Percentiles rank a stretch among this genome's conserved stretches.
phyloP scores from a whole-genome alignment of 2,888 invertebrate species.

The Lathronympha strigana region DNA sequence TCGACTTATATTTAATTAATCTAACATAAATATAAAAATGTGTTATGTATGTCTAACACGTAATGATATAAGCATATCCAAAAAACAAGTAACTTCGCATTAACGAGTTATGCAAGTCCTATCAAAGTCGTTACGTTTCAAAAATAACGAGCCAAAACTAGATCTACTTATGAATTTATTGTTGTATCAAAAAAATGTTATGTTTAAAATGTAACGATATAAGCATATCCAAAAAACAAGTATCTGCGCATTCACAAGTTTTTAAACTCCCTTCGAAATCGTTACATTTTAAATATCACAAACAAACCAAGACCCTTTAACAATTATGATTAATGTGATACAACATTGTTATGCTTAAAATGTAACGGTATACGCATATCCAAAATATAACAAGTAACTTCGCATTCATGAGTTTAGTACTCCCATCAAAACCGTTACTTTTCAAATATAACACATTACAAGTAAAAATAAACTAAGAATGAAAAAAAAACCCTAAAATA shows the following conservation, averaged over 20 bases:
- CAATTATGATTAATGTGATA: too few relatives aligned
- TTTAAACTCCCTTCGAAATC: conserved; percentile 4
- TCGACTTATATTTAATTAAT: too few relatives aligned
- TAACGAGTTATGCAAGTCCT: conserved; percentile 15
- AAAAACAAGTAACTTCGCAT: conserved; percentile 7
- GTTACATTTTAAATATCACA: conserved; percentile 39
- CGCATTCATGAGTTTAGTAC: not conserved
- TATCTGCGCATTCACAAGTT: conserved; percentile 1
- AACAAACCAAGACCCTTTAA: not conserved
- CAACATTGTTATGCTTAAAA: conserved; percentile 38
- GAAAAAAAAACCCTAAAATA: too few relatives aligned
- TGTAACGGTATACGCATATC: conserved; percentile 15
- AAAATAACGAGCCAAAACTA: conserved; percentile 15
- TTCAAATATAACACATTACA: not conserved
- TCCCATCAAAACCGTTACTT: not conserved
- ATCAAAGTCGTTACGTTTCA: conserved; percentile 24
- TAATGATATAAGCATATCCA: not conserved
- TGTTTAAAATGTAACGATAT: conserved; percentile 40
- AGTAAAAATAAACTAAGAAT: too few relatives aligned
- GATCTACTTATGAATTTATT: too few relatives aligned
- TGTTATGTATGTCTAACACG: not conserved
- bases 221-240: conserved; percentile 10
- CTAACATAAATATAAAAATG: not conserved
- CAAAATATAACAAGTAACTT: conserved; percentile 12
- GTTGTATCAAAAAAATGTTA: too few relatives aligned